Evolutionary conservation across 1,140 invertebrate species (phyloP).

Genomic region (Orussus abietinus): DNA sequence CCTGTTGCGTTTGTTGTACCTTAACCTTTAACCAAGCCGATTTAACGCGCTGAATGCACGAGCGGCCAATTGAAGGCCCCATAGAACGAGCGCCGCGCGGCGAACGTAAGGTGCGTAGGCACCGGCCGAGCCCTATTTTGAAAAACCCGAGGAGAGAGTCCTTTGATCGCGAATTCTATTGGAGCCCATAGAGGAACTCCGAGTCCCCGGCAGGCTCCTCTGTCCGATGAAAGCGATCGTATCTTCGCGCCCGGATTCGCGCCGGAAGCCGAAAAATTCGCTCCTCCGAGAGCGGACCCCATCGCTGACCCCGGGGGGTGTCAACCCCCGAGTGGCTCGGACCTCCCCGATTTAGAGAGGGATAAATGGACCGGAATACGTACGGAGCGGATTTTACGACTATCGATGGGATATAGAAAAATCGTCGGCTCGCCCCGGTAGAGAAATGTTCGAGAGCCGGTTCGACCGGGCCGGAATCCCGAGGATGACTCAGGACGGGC

Average conservation of each 20-base stretch:
- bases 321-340: too few species aligned
- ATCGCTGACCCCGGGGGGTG: too few species aligned
- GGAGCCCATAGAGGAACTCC: too few species aligned
- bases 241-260: constrained; percentile 12
- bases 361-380: too few species aligned
- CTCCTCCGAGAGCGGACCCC: constrained; percentile 3
- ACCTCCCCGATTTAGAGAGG: too few species aligned
- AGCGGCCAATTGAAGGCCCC: constrained; percentile 25
- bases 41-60: constrained; percentile 44
- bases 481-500: too few species aligned
- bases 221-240: constrained; percentile 11
- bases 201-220: constrained; percentile 5
- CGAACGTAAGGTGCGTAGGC: constrained; percentile 13
- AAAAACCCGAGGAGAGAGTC: constrained; percentile 21
- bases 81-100: constrained; percentile 16
- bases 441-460: too few species aligned
- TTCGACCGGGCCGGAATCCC: too few species aligned
- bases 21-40: constrained; percentile 37
- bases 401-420: too few species aligned
- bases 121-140: constrained; percentile 22
- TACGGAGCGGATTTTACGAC: too few species aligned
- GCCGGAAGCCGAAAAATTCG: constrained; percentile 11
- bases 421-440: too few species aligned
- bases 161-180: constrained; percentile 40
- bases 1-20: constrained; percentile 38